A percentile compares a stretch with the other conserved stretches of the same genome.
Evolutionary conservation across 2,797 vertebrate species (phyloP).

Genomic region (Moxostoma hubbsi): DNA sequence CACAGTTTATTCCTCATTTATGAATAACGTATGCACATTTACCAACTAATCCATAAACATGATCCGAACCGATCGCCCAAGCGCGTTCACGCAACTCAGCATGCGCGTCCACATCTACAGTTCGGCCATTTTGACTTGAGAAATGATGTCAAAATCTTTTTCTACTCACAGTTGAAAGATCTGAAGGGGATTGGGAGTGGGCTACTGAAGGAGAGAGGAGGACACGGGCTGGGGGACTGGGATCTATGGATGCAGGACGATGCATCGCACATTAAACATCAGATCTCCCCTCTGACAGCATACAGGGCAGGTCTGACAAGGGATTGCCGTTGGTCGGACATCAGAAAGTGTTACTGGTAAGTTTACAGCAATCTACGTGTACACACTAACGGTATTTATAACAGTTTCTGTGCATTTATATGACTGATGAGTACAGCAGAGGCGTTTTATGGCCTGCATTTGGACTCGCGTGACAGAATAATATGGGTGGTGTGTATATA

Average conservation of each 20-base stretch:
- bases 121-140: conserved; percentile 85
- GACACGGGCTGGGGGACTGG: conserved; percentile 37
- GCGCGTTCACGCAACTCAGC: conserved; percentile 26
- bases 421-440: background rate
- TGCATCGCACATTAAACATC: background rate
- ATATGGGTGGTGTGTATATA: background rate
- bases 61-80: background rate
- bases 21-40: too few species aligned
- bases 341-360: conserved; percentile 17
- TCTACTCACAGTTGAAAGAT: conserved; percentile 59
- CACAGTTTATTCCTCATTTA: too few species aligned
- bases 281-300: conserved; percentile 11
- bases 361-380: conserved; percentile 3
- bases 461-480: conserved; percentile 14
- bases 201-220: conserved; percentile 21
- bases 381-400: background rate
- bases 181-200: background rate
- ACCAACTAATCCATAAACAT: too few species aligned
- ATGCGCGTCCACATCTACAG: conserved; percentile 72
- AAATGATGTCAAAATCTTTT: conserved; percentile 62
- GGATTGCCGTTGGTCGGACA: conserved; percentile 11
- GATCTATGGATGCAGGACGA: conserved; percentile 38
- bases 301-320: background rate
- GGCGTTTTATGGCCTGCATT: background rate
- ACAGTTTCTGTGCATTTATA: background rate